A percentile compares a stretch with the other conserved stretches of the same genome.
phyloP scores from a whole-genome alignment of 1,140 invertebrate species.

The Mactra quadrangularis region DNA sequence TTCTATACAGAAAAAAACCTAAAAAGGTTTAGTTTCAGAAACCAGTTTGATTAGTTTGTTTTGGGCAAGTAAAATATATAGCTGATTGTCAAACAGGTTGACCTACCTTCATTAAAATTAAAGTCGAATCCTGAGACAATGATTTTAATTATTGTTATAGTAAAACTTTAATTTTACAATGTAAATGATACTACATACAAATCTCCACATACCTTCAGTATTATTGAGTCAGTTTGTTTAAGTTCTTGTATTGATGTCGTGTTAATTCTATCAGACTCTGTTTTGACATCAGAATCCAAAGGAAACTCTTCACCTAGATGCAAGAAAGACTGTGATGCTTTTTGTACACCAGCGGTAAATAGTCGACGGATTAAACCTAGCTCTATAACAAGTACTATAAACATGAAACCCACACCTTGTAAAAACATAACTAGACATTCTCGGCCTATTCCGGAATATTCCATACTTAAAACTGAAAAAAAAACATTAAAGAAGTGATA shows the following conservation, averaged over 20 bases:
- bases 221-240: conserved; percentile 52
- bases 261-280: conserved; percentile 67
- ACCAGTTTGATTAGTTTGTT: too few species aligned
- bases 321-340: conserved; percentile 5
- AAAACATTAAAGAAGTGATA: too few species aligned
- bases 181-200: not conserved
- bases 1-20: not conserved
- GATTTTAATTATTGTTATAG: not conserved
- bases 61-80: too few species aligned
- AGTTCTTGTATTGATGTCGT: conserved; percentile 28
- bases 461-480: conserved; percentile 51
- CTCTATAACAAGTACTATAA: conserved; percentile 84
- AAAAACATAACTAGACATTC: conserved; percentile 85
- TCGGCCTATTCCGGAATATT: conserved; percentile 85
- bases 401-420: conserved; percentile 85
- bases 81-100: too few species aligned
- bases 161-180: not conserved
- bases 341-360: not conserved
- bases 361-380: conserved; percentile 66
- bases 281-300: conserved; percentile 70
- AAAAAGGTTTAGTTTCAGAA: not conserved
- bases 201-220: conserved; percentile 57
- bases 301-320: not conserved
- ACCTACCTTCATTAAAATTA: too few species aligned
- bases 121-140: too few species aligned